Conservation (phyloP, 2,888 invertebrate genomes). For the Junonia oenone region DNA sequence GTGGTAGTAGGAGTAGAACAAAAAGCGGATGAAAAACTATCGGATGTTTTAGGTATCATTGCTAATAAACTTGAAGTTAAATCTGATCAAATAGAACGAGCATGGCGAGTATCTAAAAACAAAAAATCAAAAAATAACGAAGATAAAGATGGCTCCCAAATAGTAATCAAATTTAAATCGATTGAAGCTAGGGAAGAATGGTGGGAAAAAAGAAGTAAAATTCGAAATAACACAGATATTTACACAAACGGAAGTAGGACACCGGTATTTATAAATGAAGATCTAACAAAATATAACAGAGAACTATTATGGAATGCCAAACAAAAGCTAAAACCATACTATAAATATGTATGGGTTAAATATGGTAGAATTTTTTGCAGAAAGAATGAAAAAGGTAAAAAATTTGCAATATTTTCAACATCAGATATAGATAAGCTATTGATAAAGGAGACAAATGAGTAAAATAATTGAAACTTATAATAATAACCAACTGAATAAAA, state of each 20-base stretch:
- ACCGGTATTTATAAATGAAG: not conserved
- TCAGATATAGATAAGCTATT: not conserved
- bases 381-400: not conserved
- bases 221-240: not conserved
- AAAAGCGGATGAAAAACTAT: not conserved
- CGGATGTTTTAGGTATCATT: not conserved
- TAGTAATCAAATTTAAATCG: not conserved
- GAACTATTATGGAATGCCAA: not conserved
- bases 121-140: not conserved
- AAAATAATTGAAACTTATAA: not conserved
- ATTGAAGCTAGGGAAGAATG: not conserved
- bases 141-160: not conserved
- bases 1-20: too few relatives aligned
- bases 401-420: not conserved
- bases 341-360: not conserved
- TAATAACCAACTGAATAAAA: not conserved
- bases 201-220: not conserved
- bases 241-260: not conserved
- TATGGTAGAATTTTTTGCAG: not conserved
- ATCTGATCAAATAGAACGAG: not conserved
- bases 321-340: not conserved
- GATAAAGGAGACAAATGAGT: not conserved
- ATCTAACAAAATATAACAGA: not conserved
- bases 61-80: not conserved
- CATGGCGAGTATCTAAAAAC: not conserved